Percentiles rank a stretch among this genome's conserved stretches.
Evolutionary conservation across 2,888 invertebrate genomes (phyloP).

Genomic region (Coenonympha arcania): DNA sequence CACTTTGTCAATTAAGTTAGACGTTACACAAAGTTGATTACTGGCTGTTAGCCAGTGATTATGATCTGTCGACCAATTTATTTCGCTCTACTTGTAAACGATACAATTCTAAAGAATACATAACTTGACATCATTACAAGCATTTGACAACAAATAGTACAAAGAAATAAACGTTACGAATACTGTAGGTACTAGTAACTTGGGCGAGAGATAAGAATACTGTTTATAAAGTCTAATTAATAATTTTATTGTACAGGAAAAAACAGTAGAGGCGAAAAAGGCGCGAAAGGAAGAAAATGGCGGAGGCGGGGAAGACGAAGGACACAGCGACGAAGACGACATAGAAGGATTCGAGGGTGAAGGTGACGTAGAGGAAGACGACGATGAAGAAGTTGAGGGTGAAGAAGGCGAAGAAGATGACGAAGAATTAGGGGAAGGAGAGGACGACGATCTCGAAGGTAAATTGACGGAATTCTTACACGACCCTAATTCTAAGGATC

Average conservation of each 20-base stretch:
- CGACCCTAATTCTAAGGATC: no score
- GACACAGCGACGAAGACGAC: constrained; percentile 78
- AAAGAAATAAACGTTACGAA: neutral
- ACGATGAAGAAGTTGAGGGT: constrained; percentile 77
- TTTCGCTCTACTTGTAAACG: no score
- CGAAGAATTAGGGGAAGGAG: constrained; percentile 76
- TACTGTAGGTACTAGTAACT: no score
- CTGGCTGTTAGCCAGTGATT: constrained; percentile 54
- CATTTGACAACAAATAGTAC: neutral
- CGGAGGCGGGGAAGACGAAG: constrained; percentile 76
- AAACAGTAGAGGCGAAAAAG: constrained; percentile 83
- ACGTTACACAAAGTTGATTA: constrained; percentile 35
- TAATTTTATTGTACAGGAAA: constrained; percentile 70
- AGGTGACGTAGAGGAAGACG: constrained; percentile 75
- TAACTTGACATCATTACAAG: neutral
- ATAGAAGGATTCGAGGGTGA: constrained; percentile 77
- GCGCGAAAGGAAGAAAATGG: constrained; percentile 87
- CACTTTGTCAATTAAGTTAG: constrained; percentile 33
- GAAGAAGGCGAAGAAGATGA: constrained; percentile 77
- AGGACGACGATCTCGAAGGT: constrained; percentile 80
- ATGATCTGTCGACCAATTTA: constrained; percentile 33
- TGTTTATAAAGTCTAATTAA: no score
- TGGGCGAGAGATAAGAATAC: no score
- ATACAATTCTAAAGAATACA: no score
- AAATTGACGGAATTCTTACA: no score